A percentile compares a stretch with the other conserved stretches of the same genome.
These are phyloP conservation scores for Bimastos eiseni DNA, from an alignment of 2,888 invertebrate species.

Conservation along the genomic window DNA sequence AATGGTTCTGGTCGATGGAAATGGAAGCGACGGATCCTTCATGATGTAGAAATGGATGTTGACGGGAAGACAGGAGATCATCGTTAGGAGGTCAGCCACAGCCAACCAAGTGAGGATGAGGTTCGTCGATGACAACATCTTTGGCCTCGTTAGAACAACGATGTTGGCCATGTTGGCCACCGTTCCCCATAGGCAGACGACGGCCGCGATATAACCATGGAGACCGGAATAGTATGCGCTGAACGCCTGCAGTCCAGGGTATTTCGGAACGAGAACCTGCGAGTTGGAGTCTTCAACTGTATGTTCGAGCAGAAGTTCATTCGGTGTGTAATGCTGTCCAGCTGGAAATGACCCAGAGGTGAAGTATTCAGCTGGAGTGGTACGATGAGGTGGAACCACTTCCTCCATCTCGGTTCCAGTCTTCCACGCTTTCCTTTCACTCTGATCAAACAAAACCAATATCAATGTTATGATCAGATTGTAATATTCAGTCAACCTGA, in stretches of 20 bases:
- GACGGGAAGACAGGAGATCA: conserved; percentile 85
- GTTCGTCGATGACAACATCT: conserved; percentile 92
- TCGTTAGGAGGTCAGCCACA: conserved; percentile 88
- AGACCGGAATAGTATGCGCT: conserved; percentile 59
- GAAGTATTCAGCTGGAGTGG: background rate
- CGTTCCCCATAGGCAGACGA: conserved; percentile 87
- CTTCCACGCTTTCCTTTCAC: background rate
- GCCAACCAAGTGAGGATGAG: conserved; percentile 80
- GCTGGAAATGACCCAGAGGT: background rate
- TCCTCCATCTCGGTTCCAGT: background rate
- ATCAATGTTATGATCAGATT: background rate
- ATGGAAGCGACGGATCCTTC: conserved; percentile 47
- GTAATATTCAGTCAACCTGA: background rate
- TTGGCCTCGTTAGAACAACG: conserved; percentile 78
- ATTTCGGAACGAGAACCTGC: background rate
- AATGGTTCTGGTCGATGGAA: conserved; percentile 52
- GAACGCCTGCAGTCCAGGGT: conserved; percentile 47
- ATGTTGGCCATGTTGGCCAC: conserved; percentile 88
- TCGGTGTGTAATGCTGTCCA: background rate
- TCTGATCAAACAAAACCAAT: background rate
- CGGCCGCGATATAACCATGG: conserved; percentile 83
- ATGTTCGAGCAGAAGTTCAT: background rate
- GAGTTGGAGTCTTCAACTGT: background rate
- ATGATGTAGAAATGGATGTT: conserved; percentile 71
- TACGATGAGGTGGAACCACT: background rate